These are phyloP conservation scores for Rhinolophus sinicus DNA, from an alignment of 2,113 vertebrate species.

Conservation along the genomic window DNA sequence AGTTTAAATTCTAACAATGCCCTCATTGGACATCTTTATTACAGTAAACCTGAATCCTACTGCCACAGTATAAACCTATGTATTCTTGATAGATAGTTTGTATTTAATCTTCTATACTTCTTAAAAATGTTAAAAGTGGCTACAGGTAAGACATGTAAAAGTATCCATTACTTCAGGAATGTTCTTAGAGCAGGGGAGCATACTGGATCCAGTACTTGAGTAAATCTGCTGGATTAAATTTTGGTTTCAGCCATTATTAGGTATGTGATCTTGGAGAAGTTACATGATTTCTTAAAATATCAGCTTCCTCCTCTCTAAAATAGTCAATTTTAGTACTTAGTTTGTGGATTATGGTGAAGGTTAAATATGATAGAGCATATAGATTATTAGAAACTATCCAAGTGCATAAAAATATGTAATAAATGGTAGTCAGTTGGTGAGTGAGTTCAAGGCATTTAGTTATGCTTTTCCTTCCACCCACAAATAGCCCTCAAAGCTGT, in stretches of 20 bases:
- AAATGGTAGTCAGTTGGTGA: background rate
- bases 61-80: background rate
- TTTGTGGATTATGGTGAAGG: background rate
- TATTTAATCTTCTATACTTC: background rate
- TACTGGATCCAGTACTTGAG: fast-evolving
- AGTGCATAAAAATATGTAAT: background rate
- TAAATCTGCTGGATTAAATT: background rate
- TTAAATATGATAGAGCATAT: background rate
- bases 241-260: background rate
- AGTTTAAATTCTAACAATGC: background rate
- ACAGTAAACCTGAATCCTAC: background rate
- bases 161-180: background rate
- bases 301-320: background rate
- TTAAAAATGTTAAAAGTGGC: background rate
- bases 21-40: background rate
- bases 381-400: background rate
- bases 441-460: background rate
- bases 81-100: background rate
- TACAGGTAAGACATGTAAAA: background rate
- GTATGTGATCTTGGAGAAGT: background rate
- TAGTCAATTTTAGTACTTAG: background rate
- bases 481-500: background rate
- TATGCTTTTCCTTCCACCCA: background rate
- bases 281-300: background rate
- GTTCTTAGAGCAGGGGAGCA: background rate